These are phyloP conservation scores for Ictalurus furcatus DNA, from an alignment of 2,113 vertebrate genomes.

Conservation along the genomic window DNA sequence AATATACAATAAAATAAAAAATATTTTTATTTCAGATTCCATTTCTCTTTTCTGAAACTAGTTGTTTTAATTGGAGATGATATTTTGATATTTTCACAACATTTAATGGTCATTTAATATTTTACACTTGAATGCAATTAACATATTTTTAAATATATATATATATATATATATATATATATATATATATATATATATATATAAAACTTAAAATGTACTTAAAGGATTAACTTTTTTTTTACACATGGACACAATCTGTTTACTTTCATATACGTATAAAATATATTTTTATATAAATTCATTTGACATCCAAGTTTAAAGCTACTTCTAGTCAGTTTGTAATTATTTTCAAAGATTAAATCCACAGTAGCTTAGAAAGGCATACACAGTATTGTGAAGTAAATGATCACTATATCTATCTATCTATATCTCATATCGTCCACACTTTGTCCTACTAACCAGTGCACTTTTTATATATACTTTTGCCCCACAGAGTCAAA, in stretches of 20 bases:
- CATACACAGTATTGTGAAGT: neutral
- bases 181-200: too few relatives aligned
- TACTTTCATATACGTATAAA: too few relatives aligned
- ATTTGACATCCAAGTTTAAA: neutral
- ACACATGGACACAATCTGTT: too few relatives aligned
- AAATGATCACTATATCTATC: neutral
- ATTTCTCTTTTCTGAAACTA: neutral
- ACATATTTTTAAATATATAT: too few relatives aligned
- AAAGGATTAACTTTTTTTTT: too few relatives aligned
- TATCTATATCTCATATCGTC: neutral
- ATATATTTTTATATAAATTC: too few relatives aligned
- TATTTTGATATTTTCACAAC: too few relatives aligned
- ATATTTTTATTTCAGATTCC: neutral
- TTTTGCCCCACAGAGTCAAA: slow-evolving; percentile 23
- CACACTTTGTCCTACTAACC: neutral
- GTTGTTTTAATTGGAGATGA: neutral
- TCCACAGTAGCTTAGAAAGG: neutral
- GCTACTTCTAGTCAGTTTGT: neutral
- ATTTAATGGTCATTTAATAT: too few relatives aligned
- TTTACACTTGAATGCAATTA: neutral
- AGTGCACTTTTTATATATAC: neutral
- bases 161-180: too few relatives aligned
- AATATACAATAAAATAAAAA: neutral
- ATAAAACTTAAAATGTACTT: too few relatives aligned
- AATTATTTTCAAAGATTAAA: neutral